Conservation (phyloP, 2,113 vertebrate genomes). For the Leuciscus idus region DNA sequence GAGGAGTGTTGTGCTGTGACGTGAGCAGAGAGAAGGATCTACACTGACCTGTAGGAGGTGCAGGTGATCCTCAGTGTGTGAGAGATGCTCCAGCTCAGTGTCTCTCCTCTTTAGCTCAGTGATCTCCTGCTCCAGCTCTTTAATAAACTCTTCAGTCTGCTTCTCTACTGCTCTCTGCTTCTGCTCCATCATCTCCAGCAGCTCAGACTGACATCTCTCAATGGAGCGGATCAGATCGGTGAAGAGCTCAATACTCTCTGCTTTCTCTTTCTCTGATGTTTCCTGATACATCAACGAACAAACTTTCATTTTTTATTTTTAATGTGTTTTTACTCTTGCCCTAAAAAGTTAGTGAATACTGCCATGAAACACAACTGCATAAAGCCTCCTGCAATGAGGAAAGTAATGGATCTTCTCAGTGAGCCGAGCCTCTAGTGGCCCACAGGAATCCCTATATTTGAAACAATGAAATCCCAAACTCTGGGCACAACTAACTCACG, state of each 20-base stretch:
- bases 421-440: too few relatives aligned
- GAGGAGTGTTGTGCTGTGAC: background rate
- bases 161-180: slow-evolving; percentile 4
- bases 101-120: slow-evolving; percentile 8
- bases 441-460: too few relatives aligned
- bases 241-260: background rate
- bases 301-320: too few relatives aligned
- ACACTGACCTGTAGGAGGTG: slow-evolving; percentile 16
- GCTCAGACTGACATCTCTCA: slow-evolving; percentile 5
- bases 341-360: too few relatives aligned
- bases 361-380: too few relatives aligned
- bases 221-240: background rate
- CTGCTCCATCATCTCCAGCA: slow-evolving; percentile 5
- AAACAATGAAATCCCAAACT: too few relatives aligned
- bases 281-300: background rate
- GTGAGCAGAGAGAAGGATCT: background rate
- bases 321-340: too few relatives aligned
- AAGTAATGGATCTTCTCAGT: too few relatives aligned
- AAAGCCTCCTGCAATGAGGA: too few relatives aligned
- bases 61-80: slow-evolving; percentile 9
- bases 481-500: too few relatives aligned
- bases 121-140: slow-evolving; percentile 24
- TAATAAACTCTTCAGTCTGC: background rate
- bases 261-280: background rate
- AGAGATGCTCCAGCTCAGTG: background rate